Conservation (phyloP, 2,888 invertebrate genomes). For the Drosophila mimica region DNA sequence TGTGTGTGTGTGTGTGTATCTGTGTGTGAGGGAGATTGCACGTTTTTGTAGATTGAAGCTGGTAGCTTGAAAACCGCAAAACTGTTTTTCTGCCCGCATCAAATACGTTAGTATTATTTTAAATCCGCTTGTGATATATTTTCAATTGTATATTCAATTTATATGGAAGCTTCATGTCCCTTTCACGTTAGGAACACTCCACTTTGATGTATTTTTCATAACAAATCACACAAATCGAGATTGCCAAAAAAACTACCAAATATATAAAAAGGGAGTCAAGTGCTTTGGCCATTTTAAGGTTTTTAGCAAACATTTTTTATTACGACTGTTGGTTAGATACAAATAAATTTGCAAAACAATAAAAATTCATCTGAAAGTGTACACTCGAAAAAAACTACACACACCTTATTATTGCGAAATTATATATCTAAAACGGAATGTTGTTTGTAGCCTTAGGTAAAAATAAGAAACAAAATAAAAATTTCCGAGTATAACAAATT, state of each 20-base stretch:
- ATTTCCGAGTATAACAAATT: too few relatives aligned
- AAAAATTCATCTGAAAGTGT: neutral
- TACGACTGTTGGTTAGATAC: neutral
- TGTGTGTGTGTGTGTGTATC: constrained; percentile 25
- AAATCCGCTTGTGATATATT: constrained; percentile 77
- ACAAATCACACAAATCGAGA: constrained; percentile 31
- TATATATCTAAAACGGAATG: too few relatives aligned
- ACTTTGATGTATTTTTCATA: constrained; percentile 7
- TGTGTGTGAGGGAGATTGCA: constrained; percentile 18
- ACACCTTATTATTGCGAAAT: too few relatives aligned
- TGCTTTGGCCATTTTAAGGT: neutral
- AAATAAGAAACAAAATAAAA: too few relatives aligned
- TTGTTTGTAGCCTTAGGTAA: too few relatives aligned
- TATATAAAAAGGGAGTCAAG: neutral
- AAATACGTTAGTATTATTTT: constrained; percentile 71
- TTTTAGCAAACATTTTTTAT: neutral
- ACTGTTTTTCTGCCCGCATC: constrained; percentile 58
- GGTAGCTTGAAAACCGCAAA: constrained; percentile 63
- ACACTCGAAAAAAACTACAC: too few relatives aligned
- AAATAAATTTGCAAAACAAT: neutral
- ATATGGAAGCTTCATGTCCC: constrained; percentile 37
- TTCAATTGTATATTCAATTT: constrained; percentile 74
- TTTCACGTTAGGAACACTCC: constrained; percentile 4
- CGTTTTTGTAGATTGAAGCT: constrained; percentile 36
- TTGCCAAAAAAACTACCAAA: constrained; percentile 1